These are phyloP conservation scores for Drosophila nebulosa DNA, from an alignment of 1,140 invertebrate species.

Conservation along the genomic window DNA sequence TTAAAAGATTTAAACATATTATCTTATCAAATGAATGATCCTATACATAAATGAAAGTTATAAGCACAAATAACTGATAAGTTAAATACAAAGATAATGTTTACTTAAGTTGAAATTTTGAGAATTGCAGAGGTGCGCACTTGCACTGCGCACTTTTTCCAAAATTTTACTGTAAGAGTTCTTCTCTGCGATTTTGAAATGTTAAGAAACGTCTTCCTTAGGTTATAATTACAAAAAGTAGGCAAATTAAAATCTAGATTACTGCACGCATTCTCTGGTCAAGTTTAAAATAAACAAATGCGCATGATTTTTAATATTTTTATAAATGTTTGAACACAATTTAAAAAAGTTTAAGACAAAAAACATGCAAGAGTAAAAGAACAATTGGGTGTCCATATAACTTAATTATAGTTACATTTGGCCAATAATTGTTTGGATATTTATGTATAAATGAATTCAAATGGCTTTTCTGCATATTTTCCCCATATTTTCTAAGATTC, in stretches of 20 bases:
- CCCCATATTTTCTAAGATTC: background rate
- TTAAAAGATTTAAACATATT: too few species aligned
- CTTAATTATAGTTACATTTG: constrained; percentile 66
- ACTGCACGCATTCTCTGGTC: background rate
- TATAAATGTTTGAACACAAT: background rate
- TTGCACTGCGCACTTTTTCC: too few species aligned
- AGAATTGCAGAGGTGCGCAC: too few species aligned
- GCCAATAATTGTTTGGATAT: constrained; percentile 56
- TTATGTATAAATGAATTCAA: background rate
- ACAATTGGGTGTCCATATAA: constrained; percentile 71
- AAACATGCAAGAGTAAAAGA: constrained; percentile 62
- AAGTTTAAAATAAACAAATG: constrained; percentile 7
- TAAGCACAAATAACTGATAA: too few species aligned
- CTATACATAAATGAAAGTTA: too few species aligned
- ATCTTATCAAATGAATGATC: too few species aligned
- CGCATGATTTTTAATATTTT: background rate
- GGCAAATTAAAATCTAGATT: constrained; percentile 78
- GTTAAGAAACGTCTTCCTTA: too few species aligned
- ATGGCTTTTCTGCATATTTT: constrained; percentile 3
- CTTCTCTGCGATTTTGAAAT: too few species aligned
- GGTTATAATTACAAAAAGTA: constrained; percentile 29
- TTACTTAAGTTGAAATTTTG: too few species aligned
- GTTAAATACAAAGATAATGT: too few species aligned
- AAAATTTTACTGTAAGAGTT: too few species aligned
- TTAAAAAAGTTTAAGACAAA: constrained; percentile 32